These are phyloP conservation scores for Tortricodes alternella DNA, from an alignment of 2,888 invertebrate species.

Conservation along the genomic window DNA sequence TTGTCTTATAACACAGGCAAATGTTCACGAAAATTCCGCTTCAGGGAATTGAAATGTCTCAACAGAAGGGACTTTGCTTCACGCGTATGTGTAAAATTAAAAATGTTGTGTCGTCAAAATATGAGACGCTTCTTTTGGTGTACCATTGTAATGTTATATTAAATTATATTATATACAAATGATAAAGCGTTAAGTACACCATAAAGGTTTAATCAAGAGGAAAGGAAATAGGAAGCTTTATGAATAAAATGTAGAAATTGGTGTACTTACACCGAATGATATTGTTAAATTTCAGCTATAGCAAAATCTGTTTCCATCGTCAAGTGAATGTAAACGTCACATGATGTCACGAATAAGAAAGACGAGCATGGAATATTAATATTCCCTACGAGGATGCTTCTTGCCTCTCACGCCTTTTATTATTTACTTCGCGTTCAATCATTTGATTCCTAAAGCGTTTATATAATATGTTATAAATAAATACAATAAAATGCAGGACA, in stretches of 20 bases:
- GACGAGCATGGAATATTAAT: slow-evolving; percentile 18
- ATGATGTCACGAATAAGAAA: not conserved
- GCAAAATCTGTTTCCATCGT: not conserved
- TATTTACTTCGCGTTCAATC: no score
- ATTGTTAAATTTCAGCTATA: not conserved
- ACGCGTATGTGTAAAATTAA: slow-evolving; percentile 14
- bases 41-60: slow-evolving; percentile 26
- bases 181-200: no score
- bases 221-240: no score
- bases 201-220: no score
- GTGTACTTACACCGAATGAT: no score
- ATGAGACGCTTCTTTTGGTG: not conserved
- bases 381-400: not conserved
- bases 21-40: slow-evolving; percentile 16
- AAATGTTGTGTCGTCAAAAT: slow-evolving; percentile 6
- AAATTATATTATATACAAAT: no score
- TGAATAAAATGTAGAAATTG: no score
- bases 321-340: slow-evolving; percentile 4
- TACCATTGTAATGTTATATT: not conserved
- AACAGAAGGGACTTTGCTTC: not conserved
- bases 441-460: no score
- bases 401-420: not conserved
- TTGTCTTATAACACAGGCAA: slow-evolving; percentile 2
- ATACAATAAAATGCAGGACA: no score
- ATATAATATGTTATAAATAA: no score